Evolutionary conservation across 2,888 invertebrate species (phyloP).

Genomic region (Cheilosia vernalis): DNA sequence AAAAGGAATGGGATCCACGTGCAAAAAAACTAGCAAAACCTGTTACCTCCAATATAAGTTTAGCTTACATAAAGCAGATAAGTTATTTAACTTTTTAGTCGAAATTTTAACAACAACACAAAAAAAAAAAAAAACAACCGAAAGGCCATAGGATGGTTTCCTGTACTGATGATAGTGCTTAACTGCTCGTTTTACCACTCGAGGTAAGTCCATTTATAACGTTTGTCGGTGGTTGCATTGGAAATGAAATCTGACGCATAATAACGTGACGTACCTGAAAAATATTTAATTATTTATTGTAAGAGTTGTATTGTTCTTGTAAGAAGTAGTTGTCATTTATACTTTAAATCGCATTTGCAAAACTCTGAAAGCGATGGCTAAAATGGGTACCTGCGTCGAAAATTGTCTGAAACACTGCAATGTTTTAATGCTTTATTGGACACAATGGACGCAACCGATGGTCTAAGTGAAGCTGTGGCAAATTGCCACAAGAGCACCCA

Average conservation of each 20-base stretch:
- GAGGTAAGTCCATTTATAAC: conserved; percentile 27
- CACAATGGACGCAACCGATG: too few relatives aligned
- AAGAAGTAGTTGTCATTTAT: background rate
- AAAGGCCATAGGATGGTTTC: conserved; percentile 38
- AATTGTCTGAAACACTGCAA: too few relatives aligned
- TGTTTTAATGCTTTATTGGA: too few relatives aligned
- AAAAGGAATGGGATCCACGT: conserved; percentile 22
- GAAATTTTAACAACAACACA: conserved; percentile 2
- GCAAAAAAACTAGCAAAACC: background rate
- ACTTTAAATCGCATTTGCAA: too few relatives aligned
- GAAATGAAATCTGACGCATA: conserved; percentile 70
- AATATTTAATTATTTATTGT: conserved; percentile 45
- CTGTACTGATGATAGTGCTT: conserved; percentile 26
- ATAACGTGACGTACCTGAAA: conserved; percentile 74
- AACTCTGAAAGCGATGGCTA: too few relatives aligned
- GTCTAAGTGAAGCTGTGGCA: too few relatives aligned
- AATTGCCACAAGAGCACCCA: too few relatives aligned
- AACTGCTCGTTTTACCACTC: conserved; percentile 13
- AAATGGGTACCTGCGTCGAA: too few relatives aligned
- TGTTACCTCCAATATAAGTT: conserved; percentile 30
- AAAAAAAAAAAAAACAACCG: conserved; percentile 5
- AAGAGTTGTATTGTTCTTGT: conserved; percentile 47
- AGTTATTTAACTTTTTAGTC: conserved; percentile 16
- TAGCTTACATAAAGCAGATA: conserved; percentile 20
- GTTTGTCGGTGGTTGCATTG: conserved; percentile 51